Percentiles rank a stretch among this genome's conserved stretches.
These are phyloP conservation scores for Xyliphius kryptos DNA, from an alignment of 2,113 vertebrate genomes.

Conservation along the genomic window DNA sequence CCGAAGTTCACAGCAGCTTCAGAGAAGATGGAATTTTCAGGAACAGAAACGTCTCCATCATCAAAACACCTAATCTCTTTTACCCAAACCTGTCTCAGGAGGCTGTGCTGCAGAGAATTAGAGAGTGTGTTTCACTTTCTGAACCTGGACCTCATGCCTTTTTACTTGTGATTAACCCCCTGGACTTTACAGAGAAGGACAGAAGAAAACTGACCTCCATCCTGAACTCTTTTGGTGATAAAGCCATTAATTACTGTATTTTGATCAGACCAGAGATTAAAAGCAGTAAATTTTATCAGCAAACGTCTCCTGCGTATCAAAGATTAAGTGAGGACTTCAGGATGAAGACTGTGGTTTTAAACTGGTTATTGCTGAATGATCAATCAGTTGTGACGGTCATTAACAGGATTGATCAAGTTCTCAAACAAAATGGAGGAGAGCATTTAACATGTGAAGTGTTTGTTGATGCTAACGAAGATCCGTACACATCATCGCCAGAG, in stretches of 20 bases:
- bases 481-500: too few species aligned
- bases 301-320: too few species aligned
- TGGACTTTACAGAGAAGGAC: conserved; percentile 4
- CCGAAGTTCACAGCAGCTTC: neutral
- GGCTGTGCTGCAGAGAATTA: neutral
- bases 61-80: conserved; percentile 1
- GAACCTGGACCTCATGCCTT: conserved; percentile 5
- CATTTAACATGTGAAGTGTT: too few species aligned
- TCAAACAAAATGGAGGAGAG: too few species aligned
- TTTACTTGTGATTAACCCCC: neutral
- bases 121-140: conserved; percentile 8
- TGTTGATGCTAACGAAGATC: too few species aligned
- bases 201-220: neutral
- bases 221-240: neutral
- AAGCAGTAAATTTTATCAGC: too few species aligned
- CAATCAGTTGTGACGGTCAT: too few species aligned
- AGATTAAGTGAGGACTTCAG: too few species aligned
- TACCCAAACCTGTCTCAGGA: neutral
- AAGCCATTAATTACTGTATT: neutral
- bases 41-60: neutral
- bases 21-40: neutral
- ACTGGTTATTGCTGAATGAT: too few species aligned
- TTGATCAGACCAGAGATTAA: too few species aligned
- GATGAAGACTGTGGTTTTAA: too few species aligned
- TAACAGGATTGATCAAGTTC: too few species aligned